Evolutionary conservation across 2,888 invertebrate species (phyloP), one percentile per base, ranked within the genome.

Genomic region (Acanthosepion lycidas): DNA sequence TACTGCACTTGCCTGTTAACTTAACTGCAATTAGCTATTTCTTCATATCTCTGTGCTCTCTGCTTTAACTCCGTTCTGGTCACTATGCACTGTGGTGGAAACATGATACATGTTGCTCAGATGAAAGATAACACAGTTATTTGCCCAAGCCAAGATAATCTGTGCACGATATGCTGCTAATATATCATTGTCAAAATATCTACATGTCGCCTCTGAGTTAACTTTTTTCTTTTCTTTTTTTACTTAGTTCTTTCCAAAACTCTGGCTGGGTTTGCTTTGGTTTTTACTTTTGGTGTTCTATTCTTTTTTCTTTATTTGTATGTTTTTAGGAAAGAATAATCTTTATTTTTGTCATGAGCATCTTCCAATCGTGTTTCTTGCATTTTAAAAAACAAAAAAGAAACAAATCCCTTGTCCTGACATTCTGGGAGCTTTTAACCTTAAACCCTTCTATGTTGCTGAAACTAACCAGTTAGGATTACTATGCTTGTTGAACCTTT

Each of bases 31-130:
- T 78, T 78, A 78, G 78, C 78, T n/a, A 78, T 78, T 12, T 15
- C n/a, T 78, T 78, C n/a, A 26, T 12, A 18, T 78, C 9, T 78
- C n/a, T 78, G 20, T 78, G 78, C 55, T 59, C 55, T 23, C 55
- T 20, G 20, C 55, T 59, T 78, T n/a, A n/a, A n/a, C n/a, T 78
- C 78, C 0, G 78, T 78, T n/a, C n/a, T 78, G 78, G 78, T 78
- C 78, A 78, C 78, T 78, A 78, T 78, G 78, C 78, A 78, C 78
- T 78, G n/a, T n/a, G n/a, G n/a, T 78, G 78, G 78, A 78, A 78
- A 78, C 78, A n/a, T n/a, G 78, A 78, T 78, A 78, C 78, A 78
- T 78, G 78, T 78, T 78, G 78, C 78, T 78, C 78, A 78, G 78
- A 78, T 78, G 78, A 78, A 78, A 78, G 78, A 78, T 78, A 78